A percentile compares a stretch with the other conserved stretches of the same genome.
phyloP scores from a whole-genome alignment of 1,140 invertebrate species.

The Neodiprion lecontei region DNA sequence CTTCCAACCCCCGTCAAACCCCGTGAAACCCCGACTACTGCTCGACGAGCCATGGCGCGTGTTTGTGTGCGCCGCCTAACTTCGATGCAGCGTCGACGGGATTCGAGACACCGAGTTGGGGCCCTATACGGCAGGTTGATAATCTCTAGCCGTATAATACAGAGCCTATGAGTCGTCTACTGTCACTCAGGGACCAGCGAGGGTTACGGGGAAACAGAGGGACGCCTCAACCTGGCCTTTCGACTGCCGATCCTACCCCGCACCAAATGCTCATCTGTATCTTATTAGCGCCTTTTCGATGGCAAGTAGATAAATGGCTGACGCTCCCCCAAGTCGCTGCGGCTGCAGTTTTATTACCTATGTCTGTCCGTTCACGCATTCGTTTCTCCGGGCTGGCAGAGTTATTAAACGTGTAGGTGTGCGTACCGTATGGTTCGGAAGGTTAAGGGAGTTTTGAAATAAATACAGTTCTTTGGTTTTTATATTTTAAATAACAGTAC shows the following conservation, averaged over 20 bases:
- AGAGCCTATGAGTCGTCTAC: background rate
- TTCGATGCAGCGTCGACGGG: conserved; percentile 16
- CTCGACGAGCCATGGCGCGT: conserved; percentile 18
- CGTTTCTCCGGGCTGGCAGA: background rate
- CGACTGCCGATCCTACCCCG: background rate
- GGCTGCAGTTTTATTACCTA: background rate
- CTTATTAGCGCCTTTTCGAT: conserved; percentile 7
- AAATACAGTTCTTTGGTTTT: too few relatives aligned
- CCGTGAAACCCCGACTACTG: background rate
- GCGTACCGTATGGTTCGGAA: too few relatives aligned
- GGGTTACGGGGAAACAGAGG: background rate
- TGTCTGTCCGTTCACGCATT: background rate
- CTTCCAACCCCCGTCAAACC: conserved; percentile 40
- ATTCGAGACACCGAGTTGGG: background rate
- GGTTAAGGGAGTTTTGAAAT: too few relatives aligned
- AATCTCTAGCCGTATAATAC: background rate
- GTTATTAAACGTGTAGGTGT: too few relatives aligned
- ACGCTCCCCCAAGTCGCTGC: background rate
- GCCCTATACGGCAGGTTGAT: background rate
- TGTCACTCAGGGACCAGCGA: background rate
- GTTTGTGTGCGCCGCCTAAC: conserved; percentile 30
- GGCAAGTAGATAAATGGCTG: background rate
- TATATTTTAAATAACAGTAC: too few relatives aligned
- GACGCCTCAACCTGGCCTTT: background rate
- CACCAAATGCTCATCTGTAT: conserved; percentile 5